Evolutionary conservation across 2,888 invertebrate species (phyloP).

Genomic region (Eupeodes luniger): DNA sequence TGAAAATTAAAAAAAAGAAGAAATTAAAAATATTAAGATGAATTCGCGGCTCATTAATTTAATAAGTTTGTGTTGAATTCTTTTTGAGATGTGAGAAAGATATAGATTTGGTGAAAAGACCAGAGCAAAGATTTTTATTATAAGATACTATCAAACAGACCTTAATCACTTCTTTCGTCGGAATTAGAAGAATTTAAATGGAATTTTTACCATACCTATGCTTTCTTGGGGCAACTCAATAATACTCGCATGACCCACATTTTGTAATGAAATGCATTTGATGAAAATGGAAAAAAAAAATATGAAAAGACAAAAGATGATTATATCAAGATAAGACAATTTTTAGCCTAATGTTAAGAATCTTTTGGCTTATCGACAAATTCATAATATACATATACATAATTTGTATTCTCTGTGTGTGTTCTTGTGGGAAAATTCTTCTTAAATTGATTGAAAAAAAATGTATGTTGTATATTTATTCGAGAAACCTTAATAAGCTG

Average conservation of each 20-base stretch:
- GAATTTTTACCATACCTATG: conserved; percentile 20
- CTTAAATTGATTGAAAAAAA: neutral
- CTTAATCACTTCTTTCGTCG: conserved; percentile 48
- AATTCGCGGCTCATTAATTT: conserved; percentile 20
- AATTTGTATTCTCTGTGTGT: conserved; percentile 3
- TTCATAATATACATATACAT: neutral
- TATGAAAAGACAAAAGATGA: conserved; percentile 33
- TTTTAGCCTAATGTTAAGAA: neutral
- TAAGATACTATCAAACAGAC: conserved; percentile 21
- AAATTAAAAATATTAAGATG: conserved; percentile 47
- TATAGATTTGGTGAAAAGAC: conserved; percentile 10
- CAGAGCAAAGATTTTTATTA: conserved; percentile 39
- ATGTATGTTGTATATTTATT: neutral
- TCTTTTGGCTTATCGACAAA: neutral
- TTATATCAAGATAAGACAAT: conserved; percentile 4
- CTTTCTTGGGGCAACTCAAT: conserved; percentile 34
- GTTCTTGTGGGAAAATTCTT: conserved; percentile 4
- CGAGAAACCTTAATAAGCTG: neutral
- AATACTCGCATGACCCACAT: conserved; percentile 56
- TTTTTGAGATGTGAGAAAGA: conserved; percentile 9
- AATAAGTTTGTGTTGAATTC: neutral
- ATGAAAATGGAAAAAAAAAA: neutral
- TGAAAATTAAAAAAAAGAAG: conserved; percentile 39
- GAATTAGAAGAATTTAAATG: conserved; percentile 40
- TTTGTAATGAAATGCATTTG: conserved; percentile 48